Conservation (phyloP, 2,888 invertebrate genomes). For the Sthenelais limicola region DNA sequence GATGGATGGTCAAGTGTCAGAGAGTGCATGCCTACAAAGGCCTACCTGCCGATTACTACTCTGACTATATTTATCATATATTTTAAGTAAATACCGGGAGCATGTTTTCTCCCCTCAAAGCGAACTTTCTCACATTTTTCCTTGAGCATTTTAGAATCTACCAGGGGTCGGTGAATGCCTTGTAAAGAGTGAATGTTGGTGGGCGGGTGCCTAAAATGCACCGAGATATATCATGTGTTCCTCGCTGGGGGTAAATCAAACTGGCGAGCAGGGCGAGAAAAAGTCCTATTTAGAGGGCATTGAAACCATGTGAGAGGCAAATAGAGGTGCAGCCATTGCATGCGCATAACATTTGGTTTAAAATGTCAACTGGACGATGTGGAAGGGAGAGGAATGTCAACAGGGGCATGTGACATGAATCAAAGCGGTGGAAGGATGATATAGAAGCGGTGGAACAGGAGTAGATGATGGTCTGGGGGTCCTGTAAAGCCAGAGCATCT, state of each 20-base stretch:
- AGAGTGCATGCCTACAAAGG: too few relatives aligned
- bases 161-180: too few relatives aligned
- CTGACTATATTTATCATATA: too few relatives aligned
- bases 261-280: not conserved
- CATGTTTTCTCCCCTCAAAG: too few relatives aligned
- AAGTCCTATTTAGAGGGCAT: not conserved
- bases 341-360: not conserved
- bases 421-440: constrained; percentile 4
- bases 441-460: not conserved
- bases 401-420: constrained; percentile 21
- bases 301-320: not conserved
- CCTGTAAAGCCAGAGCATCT: not conserved
- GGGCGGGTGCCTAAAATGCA: too few relatives aligned
- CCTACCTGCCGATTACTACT: too few relatives aligned
- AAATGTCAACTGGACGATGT: not conserved
- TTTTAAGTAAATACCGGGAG: too few relatives aligned
- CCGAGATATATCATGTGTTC: too few relatives aligned
- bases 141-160: not conserved
- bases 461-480: not conserved
- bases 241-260: not conserved
- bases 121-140: too few relatives aligned
- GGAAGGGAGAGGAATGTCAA: constrained; percentile 11
- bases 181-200: too few relatives aligned
- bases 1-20: too few relatives aligned
- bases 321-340: too few relatives aligned